These are phyloP conservation scores for Odontomachus brunneus DNA, from an alignment of 1,140 invertebrate genomes.

Conservation along the genomic window DNA sequence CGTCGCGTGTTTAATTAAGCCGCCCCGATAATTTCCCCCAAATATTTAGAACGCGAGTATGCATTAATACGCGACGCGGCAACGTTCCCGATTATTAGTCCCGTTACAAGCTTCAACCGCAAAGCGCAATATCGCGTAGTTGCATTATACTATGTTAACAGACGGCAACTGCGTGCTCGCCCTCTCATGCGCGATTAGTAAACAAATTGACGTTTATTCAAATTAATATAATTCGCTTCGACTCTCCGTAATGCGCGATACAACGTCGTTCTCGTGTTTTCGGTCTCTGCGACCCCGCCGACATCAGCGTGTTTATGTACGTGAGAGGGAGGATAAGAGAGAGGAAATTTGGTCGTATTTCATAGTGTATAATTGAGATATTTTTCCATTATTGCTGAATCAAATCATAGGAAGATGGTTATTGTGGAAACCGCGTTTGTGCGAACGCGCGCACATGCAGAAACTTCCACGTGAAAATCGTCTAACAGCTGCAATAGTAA, in stretches of 20 bases:
- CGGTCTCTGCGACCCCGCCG: not conserved
- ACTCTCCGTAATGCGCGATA: conserved; percentile 22
- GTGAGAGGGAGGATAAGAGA: too few species aligned
- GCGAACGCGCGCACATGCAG: too few species aligned
- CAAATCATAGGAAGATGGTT: not conserved
- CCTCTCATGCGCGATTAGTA: conserved; percentile 53
- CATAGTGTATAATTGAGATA: not conserved
- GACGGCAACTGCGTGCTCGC: conserved; percentile 29
- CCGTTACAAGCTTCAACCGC: conserved; percentile 35
- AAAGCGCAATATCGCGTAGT: conserved; percentile 46
- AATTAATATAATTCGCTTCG: conserved; percentile 60
- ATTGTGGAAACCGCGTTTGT: not conserved
- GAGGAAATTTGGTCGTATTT: too few species aligned
- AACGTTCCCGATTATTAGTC: conserved; percentile 40
- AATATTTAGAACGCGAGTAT: conserved; percentile 47
- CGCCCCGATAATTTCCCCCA: conserved; percentile 45
- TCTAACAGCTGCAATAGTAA: not conserved
- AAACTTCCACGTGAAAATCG: not conserved
- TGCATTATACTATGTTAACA: conserved; percentile 45
- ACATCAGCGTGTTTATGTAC: not conserved
- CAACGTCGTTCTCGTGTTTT: conserved; percentile 8
- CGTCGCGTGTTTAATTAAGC: conserved; percentile 44
- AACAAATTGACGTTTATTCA: conserved; percentile 62
- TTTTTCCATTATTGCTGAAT: not conserved
- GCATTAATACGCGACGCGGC: conserved; percentile 8